Evolutionary conservation across 2,888 invertebrate species (phyloP).

Genomic region (Drosophila nr. perissopoda): DNA sequence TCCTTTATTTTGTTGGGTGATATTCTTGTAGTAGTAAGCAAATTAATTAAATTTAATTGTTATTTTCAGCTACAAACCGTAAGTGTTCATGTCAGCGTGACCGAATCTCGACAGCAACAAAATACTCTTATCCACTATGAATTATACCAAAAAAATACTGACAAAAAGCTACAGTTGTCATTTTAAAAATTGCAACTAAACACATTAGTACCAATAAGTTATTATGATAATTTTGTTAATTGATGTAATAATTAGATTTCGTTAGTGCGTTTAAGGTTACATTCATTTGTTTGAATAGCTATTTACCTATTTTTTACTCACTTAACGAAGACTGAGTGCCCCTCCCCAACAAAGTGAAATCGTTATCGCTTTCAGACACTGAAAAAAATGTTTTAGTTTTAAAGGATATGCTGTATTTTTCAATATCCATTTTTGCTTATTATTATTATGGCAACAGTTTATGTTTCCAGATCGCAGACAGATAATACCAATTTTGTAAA

Average conservation of each 20-base stretch:
- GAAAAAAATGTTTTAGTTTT: background rate
- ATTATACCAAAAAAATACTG: background rate
- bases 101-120: slow-evolving; percentile 18
- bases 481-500: background rate
- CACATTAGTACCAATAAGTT: background rate
- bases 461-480: background rate
- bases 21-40: slow-evolving; percentile 50
- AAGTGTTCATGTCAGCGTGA: slow-evolving; percentile 68
- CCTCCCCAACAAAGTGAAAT: background rate
- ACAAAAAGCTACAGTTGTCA: background rate
- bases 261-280: too few relatives aligned
- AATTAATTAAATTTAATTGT: slow-evolving; percentile 47
- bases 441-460: background rate
- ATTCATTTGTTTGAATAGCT: background rate
- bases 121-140: slow-evolving; percentile 1
- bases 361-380: slow-evolving; percentile 1
- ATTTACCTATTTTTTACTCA: background rate
- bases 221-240: background rate
- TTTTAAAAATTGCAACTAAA: too few relatives aligned
- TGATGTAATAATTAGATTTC: too few relatives aligned
- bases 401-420: too few relatives aligned
- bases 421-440: background rate
- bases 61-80: slow-evolving; percentile 74
- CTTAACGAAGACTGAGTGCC: slow-evolving; percentile 6
- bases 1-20: slow-evolving; percentile 60